Evolutionary conservation across 2,888 invertebrate species (phyloP).

Genomic region (Xanthorhoe spadicearia): DNA sequence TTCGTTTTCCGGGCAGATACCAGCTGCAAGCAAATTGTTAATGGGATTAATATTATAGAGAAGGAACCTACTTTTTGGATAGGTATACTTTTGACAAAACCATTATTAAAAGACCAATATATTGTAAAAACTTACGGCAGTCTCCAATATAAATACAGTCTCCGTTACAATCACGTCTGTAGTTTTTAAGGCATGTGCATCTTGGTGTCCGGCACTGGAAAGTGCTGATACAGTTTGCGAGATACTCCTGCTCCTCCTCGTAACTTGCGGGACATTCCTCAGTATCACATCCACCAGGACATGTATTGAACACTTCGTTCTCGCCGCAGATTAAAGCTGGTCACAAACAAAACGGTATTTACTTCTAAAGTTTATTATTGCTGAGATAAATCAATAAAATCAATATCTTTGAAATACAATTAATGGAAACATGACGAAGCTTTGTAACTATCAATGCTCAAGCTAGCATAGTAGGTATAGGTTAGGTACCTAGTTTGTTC

Average conservation of each 20-base stretch:
- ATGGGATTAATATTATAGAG: neutral
- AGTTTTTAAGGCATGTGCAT: slow-evolving; percentile 27
- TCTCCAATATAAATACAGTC: slow-evolving; percentile 30
- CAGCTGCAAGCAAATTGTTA: slow-evolving; percentile 18
- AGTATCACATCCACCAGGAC: slow-evolving; percentile 27
- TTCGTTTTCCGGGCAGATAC: slow-evolving; percentile 26
- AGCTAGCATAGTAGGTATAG: too few species aligned
- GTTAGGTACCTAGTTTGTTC: too few species aligned
- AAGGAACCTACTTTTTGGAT: too few species aligned
- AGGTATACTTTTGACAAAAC: too few species aligned
- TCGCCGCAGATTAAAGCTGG: slow-evolving; percentile 19
- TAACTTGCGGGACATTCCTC: slow-evolving; percentile 25
- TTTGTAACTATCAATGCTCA: too few species aligned
- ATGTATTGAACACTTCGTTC: slow-evolving; percentile 28
- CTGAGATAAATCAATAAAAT: too few species aligned
- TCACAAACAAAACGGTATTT: neutral
- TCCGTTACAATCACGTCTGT: slow-evolving; percentile 23
- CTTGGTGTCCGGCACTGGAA: slow-evolving; percentile 16
- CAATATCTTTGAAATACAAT: too few species aligned
- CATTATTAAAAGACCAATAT: too few species aligned
- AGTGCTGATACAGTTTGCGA: slow-evolving; percentile 10
- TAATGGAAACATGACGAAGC: too few species aligned
- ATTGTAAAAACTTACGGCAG: slow-evolving; percentile 31
- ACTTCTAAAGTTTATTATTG: neutral
- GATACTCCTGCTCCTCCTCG: slow-evolving; percentile 13